phyloP scores from a whole-genome alignment of 2,113 vertebrate genomes.

The Neogale vison region DNA sequence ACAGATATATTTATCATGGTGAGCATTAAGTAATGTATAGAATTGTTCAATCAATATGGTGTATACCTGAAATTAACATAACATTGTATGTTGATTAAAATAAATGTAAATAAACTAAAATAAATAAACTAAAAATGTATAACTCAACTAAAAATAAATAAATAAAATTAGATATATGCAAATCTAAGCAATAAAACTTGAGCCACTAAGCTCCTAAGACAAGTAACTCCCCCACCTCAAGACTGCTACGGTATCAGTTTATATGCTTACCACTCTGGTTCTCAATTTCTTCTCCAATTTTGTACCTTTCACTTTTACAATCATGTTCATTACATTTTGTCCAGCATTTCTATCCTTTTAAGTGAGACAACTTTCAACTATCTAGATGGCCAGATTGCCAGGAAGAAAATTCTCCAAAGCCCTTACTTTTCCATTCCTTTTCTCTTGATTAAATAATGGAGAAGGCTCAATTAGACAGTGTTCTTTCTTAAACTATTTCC shows the following conservation, averaged over 20 bases:
- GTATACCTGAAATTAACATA: neutral
- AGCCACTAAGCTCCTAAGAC: neutral
- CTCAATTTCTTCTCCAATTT: neutral
- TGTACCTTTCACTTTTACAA: neutral
- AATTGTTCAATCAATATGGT: neutral
- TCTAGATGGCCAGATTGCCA: neutral
- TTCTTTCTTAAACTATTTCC: neutral
- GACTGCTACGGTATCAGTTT: neutral
- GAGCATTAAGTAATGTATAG: neutral
- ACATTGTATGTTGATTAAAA: neutral
- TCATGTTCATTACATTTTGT: neutral
- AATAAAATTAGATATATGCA: neutral
- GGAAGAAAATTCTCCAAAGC: neutral
- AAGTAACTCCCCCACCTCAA: neutral
- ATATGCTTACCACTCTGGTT: neutral
- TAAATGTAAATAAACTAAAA: neutral
- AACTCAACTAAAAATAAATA: neutral
- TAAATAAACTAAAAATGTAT: neutral
- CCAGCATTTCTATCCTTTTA: neutral
- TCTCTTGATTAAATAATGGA: neutral
- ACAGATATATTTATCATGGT: neutral
- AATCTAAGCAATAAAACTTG: neutral
- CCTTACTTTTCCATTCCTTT: neutral
- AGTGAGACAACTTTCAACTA: neutral
- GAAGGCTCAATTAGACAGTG: neutral